Evolutionary conservation across 2,797 vertebrate genomes (phyloP).

Genomic region (Muraenolepis orangiensis): DNA sequence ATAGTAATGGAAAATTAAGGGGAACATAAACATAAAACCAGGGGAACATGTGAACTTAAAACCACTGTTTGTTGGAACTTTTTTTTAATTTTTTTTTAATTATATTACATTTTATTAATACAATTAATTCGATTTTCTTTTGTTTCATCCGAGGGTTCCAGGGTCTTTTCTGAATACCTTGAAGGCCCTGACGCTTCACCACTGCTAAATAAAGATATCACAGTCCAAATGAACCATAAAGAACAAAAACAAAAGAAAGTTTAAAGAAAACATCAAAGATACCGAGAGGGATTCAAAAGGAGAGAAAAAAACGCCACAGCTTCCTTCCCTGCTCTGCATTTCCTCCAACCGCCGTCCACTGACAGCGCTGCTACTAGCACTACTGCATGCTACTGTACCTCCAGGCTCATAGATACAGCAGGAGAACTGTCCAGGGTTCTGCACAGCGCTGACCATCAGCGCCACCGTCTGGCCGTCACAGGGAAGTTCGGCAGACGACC

Average conservation of each 20-base stretch:
- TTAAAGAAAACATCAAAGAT: neutral
- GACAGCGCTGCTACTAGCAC: neutral
- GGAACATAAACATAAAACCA: too few relatives aligned
- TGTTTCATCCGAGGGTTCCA: too few relatives aligned
- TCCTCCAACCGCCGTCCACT: neutral
- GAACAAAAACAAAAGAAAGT: neutral
- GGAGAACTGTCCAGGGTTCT: constrained; percentile 82
- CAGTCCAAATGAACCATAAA: neutral
- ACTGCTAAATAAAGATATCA: too few relatives aligned
- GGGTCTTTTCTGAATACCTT: too few relatives aligned
- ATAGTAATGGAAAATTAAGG: too few relatives aligned
- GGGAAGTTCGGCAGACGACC: constrained; percentile 70
- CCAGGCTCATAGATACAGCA: constrained; percentile 72
- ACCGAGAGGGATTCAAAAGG: neutral
- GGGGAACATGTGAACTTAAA: too few relatives aligned
- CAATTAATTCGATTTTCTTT: too few relatives aligned
- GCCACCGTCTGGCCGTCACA: constrained; percentile 71
- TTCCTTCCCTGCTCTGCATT: neutral
- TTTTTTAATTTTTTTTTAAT: too few relatives aligned
- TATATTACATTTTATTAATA: too few relatives aligned
- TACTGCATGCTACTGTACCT: constrained; percentile 62
- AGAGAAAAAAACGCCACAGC: neutral
- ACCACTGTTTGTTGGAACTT: too few relatives aligned
- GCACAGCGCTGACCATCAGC: constrained; percentile 72
- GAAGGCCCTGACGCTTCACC: too few relatives aligned